Base-by-base conservation (phyloP, 2,113 vertebrate genomes). In the Dromas ardeola region DNA sequence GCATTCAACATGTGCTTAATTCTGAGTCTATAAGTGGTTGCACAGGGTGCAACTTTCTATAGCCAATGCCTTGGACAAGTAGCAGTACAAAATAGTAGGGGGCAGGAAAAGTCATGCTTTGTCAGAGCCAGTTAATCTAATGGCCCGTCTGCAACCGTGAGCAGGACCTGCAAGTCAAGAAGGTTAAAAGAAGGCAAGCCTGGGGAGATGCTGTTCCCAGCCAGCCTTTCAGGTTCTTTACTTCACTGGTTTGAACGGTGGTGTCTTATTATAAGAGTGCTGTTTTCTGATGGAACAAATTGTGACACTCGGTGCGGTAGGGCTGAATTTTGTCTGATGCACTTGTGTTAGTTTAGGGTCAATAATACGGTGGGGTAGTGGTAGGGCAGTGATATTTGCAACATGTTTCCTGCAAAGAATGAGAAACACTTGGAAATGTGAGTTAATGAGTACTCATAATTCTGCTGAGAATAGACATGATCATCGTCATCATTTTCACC, bases 401-500 rank as follows among this genome's bases (percentile, higher is more conserved):
- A 27, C 25, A 21, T 25, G 15, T 83, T 95, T 93, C 67, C 70
- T 90, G 58, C 19, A 1, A 93, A 72, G n/a, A 88, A 62, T 27
- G 47, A 77, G 55, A 90, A 95, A 23, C 29, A 8, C 10, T 89
- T 76, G 36, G 45, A 66, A 82, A 70, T 56, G 18, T 43, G 49
- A 91, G 40, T 76, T 72, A 49, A 26, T 42, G 78, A 52, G 10
- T 72, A 18, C 43, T 89, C 65, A 15, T 76, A 72, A 63, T 61
- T 87, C 87, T 88, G 70, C 92, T 91, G 93, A 91, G 87, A 94
- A 69, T 20, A 91, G 81, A 19, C 58, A 49, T 30, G 16, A 47
- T 72, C 56, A 36, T 53, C 25, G 36, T 87, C 95, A 78, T 93
- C 42, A 47, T 95, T 93, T 94, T 94, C 78, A 71, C 70, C 87